These are phyloP conservation scores for Zaprionus gabonicus DNA, from an alignment of 1,140 invertebrate genomes.

Conservation along the genomic window DNA sequence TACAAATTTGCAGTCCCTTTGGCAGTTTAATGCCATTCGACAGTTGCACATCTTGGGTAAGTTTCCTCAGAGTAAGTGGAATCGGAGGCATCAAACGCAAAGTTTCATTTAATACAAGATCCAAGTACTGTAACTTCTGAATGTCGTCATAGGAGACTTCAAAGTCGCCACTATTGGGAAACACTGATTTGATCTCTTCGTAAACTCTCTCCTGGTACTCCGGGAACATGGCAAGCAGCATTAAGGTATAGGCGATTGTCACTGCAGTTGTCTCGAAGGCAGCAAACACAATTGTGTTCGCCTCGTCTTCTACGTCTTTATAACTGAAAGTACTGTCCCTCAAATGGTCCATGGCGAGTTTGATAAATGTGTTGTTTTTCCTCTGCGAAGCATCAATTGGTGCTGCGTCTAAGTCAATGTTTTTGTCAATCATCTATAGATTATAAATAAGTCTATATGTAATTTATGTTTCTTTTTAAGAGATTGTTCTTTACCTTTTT, in stretches of 20 bases:
- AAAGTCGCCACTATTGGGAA: slow-evolving; percentile 83
- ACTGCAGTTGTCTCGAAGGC: slow-evolving; percentile 66
- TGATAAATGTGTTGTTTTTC: slow-evolving; percentile 23
- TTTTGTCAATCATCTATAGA: slow-evolving; percentile 32
- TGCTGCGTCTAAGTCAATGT: neutral
- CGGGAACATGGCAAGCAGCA: slow-evolving; percentile 66
- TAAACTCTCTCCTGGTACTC: slow-evolving; percentile 86
- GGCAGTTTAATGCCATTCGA: slow-evolving; percentile 64
- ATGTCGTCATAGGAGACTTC: slow-evolving; percentile 85
- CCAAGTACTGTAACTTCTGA: slow-evolving; percentile 87
- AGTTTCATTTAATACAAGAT: slow-evolving; percentile 87
- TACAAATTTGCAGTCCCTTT: slow-evolving; percentile 53
- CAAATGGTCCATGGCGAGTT: slow-evolving; percentile 42
- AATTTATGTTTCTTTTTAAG: neutral
- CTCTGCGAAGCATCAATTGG: neutral
- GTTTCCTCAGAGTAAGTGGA: slow-evolving; percentile 47
- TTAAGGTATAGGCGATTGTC: slow-evolving; percentile 43
- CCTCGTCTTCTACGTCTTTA: slow-evolving; percentile 58
- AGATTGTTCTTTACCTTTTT: slow-evolving; percentile 8
- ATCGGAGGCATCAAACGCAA: slow-evolving; percentile 84
- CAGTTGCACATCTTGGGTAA: slow-evolving; percentile 39
- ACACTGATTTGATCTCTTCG: slow-evolving; percentile 87
- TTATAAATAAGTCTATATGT: neutral
- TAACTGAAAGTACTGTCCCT: slow-evolving; percentile 35
- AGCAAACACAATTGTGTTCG: slow-evolving; percentile 51